Percentiles rank a stretch among this genome's conserved stretches.
These are phyloP conservation scores for Heterodera carotae DNA, from an alignment of 1,140 invertebrate genomes.

Conservation along the genomic window DNA sequence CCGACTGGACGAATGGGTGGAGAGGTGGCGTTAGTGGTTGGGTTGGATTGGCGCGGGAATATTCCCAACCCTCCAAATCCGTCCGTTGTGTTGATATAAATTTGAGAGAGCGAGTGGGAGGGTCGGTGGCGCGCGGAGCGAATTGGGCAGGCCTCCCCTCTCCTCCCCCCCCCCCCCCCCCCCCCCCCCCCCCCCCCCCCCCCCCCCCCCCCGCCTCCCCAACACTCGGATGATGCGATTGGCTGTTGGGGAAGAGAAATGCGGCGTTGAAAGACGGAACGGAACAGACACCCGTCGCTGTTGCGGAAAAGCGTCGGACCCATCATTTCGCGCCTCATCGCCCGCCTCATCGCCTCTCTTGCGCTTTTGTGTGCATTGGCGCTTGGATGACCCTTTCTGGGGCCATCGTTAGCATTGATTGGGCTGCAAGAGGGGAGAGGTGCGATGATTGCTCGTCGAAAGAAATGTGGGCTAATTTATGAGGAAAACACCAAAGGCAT, in stretches of 20 bases:
- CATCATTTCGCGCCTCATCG: neutral
- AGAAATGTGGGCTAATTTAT: too few relatives aligned
- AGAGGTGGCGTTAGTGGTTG: neutral
- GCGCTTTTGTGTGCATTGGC: neutral
- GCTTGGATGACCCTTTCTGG: neutral
- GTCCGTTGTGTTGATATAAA: constrained; percentile 12
- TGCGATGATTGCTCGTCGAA: too few relatives aligned
- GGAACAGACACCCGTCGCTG: neutral
- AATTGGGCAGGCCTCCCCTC: too few relatives aligned
- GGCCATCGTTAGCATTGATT: constrained; percentile 2
- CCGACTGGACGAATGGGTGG: constrained; percentile 7
- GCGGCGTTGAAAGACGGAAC: constrained; percentile 2
- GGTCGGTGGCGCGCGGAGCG: neutral
- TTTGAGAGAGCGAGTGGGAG: constrained; percentile 1
- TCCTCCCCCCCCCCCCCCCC: too few relatives aligned
- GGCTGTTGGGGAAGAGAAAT: neutral
- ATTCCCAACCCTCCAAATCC: constrained; percentile 17
- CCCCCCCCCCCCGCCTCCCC: too few relatives aligned
- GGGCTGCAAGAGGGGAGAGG: neutral
- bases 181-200: too few relatives aligned
- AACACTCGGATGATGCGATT: too few relatives aligned
- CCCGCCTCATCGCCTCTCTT: neutral
- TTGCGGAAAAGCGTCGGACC: neutral
- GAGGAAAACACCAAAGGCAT: too few relatives aligned
- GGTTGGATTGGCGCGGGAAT: constrained; percentile 30